Percentiles rank a stretch among this genome's conserved stretches.
These are phyloP conservation scores for Calidris pugnax DNA, from an alignment of 2,113 vertebrate genomes.

Conservation along the genomic window DNA sequence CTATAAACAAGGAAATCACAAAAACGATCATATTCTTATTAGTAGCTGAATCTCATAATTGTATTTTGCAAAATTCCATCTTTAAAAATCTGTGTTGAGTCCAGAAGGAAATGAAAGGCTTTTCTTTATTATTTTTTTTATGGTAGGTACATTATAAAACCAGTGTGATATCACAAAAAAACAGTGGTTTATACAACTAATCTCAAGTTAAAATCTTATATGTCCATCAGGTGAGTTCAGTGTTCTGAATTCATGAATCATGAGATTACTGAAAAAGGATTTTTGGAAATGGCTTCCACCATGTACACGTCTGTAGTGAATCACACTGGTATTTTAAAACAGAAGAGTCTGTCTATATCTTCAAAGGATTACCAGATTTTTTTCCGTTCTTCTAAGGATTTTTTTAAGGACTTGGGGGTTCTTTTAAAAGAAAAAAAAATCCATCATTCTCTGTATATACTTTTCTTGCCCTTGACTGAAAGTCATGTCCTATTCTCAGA, in stretches of 20 bases:
- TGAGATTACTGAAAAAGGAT: background rate
- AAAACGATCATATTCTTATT: background rate
- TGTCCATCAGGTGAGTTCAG: background rate
- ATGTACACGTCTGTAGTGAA: background rate
- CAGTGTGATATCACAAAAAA: rapidly evolving
- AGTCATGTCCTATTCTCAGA: background rate
- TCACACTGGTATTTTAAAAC: background rate
- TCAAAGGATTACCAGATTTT: background rate
- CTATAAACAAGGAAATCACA: background rate
- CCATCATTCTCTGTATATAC: background rate
- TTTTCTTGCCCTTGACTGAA: background rate
- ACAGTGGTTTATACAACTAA: background rate
- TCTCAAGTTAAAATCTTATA: background rate
- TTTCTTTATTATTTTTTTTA: too few species aligned
- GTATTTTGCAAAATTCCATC: background rate
- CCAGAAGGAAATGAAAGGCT: background rate
- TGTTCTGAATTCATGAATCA: background rate
- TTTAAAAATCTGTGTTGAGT: background rate
- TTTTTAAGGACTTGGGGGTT: background rate
- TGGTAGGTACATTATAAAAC: background rate
- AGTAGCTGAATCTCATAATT: background rate
- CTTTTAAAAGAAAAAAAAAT: background rate
- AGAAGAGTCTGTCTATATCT: background rate
- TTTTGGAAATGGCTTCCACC: rapidly evolving
- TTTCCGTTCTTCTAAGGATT: background rate